phyloP scores from a whole-genome alignment of 2,797 vertebrate species.

The Cynopterus sphinx region DNA sequence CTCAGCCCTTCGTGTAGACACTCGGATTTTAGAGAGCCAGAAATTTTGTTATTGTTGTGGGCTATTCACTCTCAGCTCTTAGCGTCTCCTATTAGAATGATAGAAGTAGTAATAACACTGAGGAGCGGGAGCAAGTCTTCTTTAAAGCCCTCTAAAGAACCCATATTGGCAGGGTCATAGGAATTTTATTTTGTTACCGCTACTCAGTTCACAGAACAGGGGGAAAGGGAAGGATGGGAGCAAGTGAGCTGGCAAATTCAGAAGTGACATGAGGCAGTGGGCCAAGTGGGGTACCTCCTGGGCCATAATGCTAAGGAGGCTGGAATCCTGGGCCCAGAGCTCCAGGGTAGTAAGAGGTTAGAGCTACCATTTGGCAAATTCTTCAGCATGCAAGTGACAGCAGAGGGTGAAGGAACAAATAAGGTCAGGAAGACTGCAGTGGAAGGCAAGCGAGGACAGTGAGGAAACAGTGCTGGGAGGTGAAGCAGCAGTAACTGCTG shows the following conservation, averaged over 20 bases:
- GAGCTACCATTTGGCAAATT: background rate
- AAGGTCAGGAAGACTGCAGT: background rate
- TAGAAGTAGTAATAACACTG: background rate
- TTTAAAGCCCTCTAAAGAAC: background rate
- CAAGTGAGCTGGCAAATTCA: accelerated
- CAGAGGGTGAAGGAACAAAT: background rate
- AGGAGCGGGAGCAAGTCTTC: background rate
- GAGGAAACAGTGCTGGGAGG: background rate
- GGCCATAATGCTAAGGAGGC: background rate
- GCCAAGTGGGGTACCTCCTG: accelerated
- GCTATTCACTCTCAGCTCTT: background rate
- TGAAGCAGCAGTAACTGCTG: too few species aligned
- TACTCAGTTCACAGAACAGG: background rate
- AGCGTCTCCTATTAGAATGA: background rate
- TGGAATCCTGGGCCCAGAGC: background rate
- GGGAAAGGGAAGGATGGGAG: background rate
- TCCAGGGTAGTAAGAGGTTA: accelerated
- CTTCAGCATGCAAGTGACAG: too few species aligned
- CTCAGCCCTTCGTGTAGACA: background rate
- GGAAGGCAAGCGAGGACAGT: background rate
- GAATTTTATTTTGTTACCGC: background rate
- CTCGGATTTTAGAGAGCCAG: background rate
- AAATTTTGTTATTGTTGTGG: too few species aligned
- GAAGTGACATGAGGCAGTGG: accelerated
- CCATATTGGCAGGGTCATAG: accelerated